A percentile compares a stretch with the other conserved stretches of the same genome.
These are phyloP conservation scores for Oxyscelio sp. DNA, from an alignment of 2,888 invertebrate genomes.

Conservation along the genomic window DNA sequence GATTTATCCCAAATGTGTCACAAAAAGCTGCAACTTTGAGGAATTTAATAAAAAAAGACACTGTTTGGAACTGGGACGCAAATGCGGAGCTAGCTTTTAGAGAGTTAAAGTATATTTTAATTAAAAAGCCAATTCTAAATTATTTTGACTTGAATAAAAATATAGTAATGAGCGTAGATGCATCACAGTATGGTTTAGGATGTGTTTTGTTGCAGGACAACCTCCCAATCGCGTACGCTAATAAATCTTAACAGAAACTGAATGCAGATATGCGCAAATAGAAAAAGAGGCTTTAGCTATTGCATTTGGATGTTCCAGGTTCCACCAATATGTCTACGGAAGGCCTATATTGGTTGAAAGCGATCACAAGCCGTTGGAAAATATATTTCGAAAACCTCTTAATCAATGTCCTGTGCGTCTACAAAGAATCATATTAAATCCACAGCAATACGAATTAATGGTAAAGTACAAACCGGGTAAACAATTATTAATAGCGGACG, in stretches of 20 bases:
- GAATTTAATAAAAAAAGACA: too few relatives aligned
- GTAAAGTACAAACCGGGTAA: constrained; percentile 77
- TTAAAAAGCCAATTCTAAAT: constrained; percentile 74
- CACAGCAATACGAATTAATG: constrained; percentile 52
- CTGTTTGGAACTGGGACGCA: constrained; percentile 55
- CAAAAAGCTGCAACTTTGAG: too few relatives aligned
- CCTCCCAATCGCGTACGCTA: constrained; percentile 83
- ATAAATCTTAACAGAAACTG: constrained; percentile 77
- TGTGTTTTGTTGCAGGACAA: constrained; percentile 83
- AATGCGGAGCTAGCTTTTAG: constrained; percentile 50
- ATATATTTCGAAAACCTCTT: constrained; percentile 77
- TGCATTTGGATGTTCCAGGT: constrained; percentile 80
- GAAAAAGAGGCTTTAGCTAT: constrained; percentile 84
- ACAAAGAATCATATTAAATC: constrained; percentile 50
- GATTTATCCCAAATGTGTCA: too few relatives aligned
- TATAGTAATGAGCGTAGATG: constrained; percentile 75
- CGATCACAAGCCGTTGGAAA: constrained; percentile 81
- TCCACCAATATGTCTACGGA: constrained; percentile 83
- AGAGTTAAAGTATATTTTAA: constrained; percentile 64
- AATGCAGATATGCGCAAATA: constrained; percentile 81
- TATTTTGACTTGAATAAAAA: constrained; percentile 78
- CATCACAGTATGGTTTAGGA: constrained; percentile 78
- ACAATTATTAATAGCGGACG: constrained; percentile 78
- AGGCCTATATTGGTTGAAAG: constrained; percentile 71
- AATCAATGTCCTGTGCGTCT: constrained; percentile 22